Percentiles rank a stretch among this genome's conserved stretches.
Evolutionary conservation across 1,140 invertebrate genomes (phyloP).

Genomic region (Steinernema feltiae): DNA sequence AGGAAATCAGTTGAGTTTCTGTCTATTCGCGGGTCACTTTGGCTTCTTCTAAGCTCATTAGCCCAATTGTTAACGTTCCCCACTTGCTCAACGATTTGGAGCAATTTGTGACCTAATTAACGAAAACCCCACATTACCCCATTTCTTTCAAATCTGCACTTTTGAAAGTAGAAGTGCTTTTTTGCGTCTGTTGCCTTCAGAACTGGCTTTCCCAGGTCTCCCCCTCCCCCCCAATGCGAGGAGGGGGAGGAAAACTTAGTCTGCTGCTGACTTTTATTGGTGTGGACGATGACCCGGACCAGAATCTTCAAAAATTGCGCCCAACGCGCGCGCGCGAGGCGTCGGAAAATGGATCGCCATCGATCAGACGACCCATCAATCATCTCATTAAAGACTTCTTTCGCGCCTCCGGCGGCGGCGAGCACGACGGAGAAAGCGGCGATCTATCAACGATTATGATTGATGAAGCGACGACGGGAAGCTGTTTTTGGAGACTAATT

Average conservation of each 20-base stretch:
- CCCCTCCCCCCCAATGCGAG: neutral
- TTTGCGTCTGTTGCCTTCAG: too few relatives aligned
- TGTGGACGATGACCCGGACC: constrained; percentile 8
- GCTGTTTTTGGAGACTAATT: neutral
- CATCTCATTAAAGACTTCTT: constrained; percentile 5
- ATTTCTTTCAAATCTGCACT: too few relatives aligned
- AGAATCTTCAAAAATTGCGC: constrained; percentile 12
- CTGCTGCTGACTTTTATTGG: neutral
- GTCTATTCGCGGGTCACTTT: too few relatives aligned
- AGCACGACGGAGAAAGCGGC: neutral
- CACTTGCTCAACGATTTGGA: neutral
- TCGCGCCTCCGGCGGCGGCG: neutral
- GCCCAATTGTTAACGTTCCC: neutral
- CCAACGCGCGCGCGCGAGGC: neutral
- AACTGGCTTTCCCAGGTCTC: neutral
- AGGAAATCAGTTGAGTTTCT: too few relatives aligned
- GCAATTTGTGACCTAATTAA: too few relatives aligned
- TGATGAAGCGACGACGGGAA: neutral
- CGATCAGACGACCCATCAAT: constrained; percentile 7
- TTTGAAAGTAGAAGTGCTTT: neutral
- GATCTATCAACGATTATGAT: neutral
- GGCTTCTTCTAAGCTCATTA: too few relatives aligned
- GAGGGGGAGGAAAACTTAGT: neutral
- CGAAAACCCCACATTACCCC: too few relatives aligned
- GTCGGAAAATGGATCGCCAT: neutral